Evolutionary conservation across 1,140 invertebrate species (phyloP), one percentile per base, ranked within the genome.

Genomic region (Sycobia sp.): DNA sequence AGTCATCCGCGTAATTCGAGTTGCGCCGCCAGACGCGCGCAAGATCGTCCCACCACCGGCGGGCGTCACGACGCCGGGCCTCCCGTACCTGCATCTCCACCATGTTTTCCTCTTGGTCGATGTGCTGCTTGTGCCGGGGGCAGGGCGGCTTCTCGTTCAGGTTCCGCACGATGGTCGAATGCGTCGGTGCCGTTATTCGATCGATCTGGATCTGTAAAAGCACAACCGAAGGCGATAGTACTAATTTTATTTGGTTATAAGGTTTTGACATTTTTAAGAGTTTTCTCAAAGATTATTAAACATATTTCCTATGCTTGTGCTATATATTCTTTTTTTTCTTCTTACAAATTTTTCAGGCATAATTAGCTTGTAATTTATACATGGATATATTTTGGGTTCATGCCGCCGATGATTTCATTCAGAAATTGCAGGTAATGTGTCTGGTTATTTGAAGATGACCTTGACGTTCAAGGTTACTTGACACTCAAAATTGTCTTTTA

Each of bases 111-210:
- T 72, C 63, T 13, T 59, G 60, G 3, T 54, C 59, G 11, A 70
- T n/a, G 16, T 69, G 75, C 16, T 71, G 62, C 18, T 53, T 58
- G 13, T 76, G 73, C 16, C 69, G 72, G 3, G 75, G 73, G 69
- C 79, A 82, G 8, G 32, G 57, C 10, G 16, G 54, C 44, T 39
- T 62, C 29, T 64, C 55, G 13, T 43, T 54, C 22, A 23, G 11
- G 14, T 46, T 55, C 29, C 67, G 61, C 43, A 66, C 39, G 3
- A 83, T 69, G 8, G 80, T 84, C 0, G 85, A 73, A 43, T 82
- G 73, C 1, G 85, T 86, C 10, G 83, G 83, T 1, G 82, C 78
- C n/a, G 77, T 72, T 54, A 86, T 74, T 53, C 84, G 69, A 29
- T 82, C 81, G 27, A 85, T 71, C 34, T 78, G 70, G 20, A 79